A percentile compares a stretch with the other conserved stretches of the same genome.
Evolutionary conservation across 2,113 vertebrate genomes (phyloP).

Genomic region (Microtus richardsoni): DNA sequence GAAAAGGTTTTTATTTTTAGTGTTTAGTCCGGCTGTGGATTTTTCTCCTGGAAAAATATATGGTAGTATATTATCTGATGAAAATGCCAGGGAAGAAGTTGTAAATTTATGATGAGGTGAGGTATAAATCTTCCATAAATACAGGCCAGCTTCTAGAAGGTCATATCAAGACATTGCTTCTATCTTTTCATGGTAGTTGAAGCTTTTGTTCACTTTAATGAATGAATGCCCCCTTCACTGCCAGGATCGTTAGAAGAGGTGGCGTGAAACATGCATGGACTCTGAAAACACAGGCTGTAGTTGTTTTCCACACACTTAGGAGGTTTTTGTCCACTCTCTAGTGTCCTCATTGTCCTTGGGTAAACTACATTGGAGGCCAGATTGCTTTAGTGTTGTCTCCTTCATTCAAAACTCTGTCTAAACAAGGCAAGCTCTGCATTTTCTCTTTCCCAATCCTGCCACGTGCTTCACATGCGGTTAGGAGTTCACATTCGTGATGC

Average conservation of each 20-base stretch:
- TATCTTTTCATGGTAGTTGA: constrained; percentile 30
- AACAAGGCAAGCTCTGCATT: not conserved
- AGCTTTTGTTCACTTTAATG: not conserved
- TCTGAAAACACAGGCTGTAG: constrained; percentile 20
- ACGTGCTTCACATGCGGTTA: not conserved
- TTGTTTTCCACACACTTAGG: constrained; percentile 16
- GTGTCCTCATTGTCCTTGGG: not conserved
- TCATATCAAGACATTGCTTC: constrained; percentile 1
- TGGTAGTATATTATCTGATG: constrained; percentile 1
- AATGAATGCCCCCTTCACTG: not conserved
- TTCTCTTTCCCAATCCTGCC: not conserved
- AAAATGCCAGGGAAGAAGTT: not conserved
- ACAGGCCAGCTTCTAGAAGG: not conserved
- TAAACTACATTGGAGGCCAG: not conserved
- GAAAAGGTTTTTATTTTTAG: not conserved
- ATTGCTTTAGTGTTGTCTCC: constrained; percentile 19
- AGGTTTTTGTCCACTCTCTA: not conserved
- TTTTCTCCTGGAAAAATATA: not conserved
- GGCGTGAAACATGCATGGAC: not conserved
- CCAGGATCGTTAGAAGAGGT: not conserved
- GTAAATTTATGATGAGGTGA: constrained; percentile 31
- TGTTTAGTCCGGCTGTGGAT: constrained; percentile 7
- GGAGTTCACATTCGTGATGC: not conserved
- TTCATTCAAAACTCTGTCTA: constrained; percentile 34
- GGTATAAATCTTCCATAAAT: constrained; percentile 8